phyloP scores from a whole-genome alignment of 2,113 vertebrate genomes.

The Arvicanthis niloticus region DNA sequence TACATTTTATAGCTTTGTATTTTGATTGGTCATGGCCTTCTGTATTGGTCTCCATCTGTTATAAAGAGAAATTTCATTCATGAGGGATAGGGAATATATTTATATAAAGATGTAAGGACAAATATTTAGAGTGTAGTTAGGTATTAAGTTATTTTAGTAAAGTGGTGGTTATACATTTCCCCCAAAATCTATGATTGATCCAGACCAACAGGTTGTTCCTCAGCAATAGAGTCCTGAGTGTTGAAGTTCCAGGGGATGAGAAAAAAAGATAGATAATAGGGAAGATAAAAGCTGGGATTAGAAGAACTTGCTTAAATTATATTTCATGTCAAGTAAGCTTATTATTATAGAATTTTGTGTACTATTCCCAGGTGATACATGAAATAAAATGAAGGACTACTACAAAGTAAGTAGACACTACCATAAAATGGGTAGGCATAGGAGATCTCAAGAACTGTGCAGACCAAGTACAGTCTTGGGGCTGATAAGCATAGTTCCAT shows the following conservation, averaged over 20 bases:
- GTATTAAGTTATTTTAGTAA: not conserved
- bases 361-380: not conserved
- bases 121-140: not conserved
- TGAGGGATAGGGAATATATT: not conserved
- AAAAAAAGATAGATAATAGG: not conserved
- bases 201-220: not conserved
- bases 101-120: not conserved
- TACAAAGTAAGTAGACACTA: not conserved
- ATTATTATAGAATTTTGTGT: not conserved
- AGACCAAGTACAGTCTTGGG: not conserved
- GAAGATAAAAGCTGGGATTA: not conserved
- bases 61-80: not conserved
- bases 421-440: not conserved
- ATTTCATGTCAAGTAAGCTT: not conserved
- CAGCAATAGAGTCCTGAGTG: not conserved
- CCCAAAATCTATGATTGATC: not conserved
- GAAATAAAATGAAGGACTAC: not conserved
- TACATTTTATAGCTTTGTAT: not conserved
- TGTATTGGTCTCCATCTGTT: not conserved
- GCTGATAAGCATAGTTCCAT: not conserved
- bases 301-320: not conserved
- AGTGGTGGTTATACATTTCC: not conserved
- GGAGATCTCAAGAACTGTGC: not conserved
- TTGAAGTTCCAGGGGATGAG: not conserved
- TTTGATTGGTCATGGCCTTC: not conserved